phyloP scores from a whole-genome alignment of 2,113 vertebrate genomes.

The Macrotus californicus region DNA sequence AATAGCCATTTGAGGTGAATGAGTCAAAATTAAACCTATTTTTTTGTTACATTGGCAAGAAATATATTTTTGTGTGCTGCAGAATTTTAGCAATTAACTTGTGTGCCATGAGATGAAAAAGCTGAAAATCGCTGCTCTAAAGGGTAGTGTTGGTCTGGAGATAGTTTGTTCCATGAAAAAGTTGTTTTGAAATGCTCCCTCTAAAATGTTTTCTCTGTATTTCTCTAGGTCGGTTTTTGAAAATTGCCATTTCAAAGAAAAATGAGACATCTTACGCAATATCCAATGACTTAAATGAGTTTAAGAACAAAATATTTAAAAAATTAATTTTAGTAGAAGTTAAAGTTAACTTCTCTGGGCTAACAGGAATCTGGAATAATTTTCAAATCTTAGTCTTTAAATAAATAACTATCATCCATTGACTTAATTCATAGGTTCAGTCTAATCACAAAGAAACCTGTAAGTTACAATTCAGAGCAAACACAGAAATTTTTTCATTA shows the following conservation, averaged over 20 bases:
- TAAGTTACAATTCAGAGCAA: neutral
- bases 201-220: neutral
- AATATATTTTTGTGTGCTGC: neutral
- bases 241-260: neutral
- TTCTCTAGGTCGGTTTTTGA: neutral
- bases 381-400: neutral
- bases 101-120: neutral
- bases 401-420: neutral
- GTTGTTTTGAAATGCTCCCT: neutral
- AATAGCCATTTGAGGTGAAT: neutral
- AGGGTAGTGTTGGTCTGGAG: neutral
- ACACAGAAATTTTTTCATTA: neutral
- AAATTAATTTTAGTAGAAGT: neutral
- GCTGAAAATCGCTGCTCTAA: neutral
- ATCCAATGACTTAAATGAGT: neutral
- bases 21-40: neutral
- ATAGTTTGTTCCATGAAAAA: constrained; percentile 38
- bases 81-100: neutral
- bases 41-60: neutral
- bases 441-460: neutral
- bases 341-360: neutral
- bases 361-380: neutral
- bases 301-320: neutral
- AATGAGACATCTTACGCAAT: neutral
- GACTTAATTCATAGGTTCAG: neutral